Evolutionary conservation across 2,113 vertebrate species (phyloP).

Genomic region (Proteles cristata): DNA sequence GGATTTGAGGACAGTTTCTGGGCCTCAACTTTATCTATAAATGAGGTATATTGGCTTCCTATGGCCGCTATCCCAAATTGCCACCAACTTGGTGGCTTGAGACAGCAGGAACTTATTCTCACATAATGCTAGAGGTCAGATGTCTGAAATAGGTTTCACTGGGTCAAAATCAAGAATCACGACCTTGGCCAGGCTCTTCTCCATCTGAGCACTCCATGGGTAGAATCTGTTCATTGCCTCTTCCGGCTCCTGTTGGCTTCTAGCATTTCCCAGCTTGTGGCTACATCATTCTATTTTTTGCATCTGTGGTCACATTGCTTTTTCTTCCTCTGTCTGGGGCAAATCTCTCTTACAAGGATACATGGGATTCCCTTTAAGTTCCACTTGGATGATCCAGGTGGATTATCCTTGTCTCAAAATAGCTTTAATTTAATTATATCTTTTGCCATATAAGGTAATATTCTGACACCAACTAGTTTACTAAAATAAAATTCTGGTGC

Average conservation of each 20-base stretch:
- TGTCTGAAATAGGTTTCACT: not conserved
- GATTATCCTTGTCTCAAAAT: not conserved
- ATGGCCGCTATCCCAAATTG: not conserved
- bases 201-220: not conserved
- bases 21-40: not conserved
- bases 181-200: not conserved
- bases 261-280: not conserved
- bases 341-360: not conserved
- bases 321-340: not conserved
- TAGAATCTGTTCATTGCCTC: not conserved
- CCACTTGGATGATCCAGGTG: not conserved
- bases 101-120: not conserved
- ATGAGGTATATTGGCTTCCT: not conserved
- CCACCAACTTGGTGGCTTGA: not conserved
- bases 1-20: not conserved
- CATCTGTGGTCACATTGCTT: not conserved
- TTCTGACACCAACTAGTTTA: not conserved
- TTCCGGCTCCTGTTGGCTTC: not conserved
- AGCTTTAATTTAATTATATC: not conserved
- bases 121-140: not conserved
- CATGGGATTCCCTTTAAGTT: not conserved
- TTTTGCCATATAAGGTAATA: not conserved
- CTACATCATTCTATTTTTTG: not conserved
- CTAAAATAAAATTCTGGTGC: not conserved
- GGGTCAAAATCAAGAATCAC: not conserved